Percentiles rank a stretch among this genome's conserved stretches.
Evolutionary conservation across 1,140 invertebrate genomes (phyloP).

Genomic region (Tetranychus urticae): DNA sequence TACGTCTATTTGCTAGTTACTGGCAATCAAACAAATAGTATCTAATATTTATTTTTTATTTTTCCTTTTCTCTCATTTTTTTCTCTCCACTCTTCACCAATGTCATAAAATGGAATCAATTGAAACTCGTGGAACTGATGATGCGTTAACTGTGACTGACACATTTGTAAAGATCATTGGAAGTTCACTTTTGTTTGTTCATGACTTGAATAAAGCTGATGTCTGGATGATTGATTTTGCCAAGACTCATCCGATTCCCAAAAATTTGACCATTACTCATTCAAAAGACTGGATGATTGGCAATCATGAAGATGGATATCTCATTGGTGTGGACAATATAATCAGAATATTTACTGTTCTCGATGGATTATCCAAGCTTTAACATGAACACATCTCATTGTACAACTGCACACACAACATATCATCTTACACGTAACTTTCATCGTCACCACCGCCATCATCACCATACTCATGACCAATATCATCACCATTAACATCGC

Average conservation of each 20-base stretch:
- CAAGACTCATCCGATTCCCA: conserved; percentile 63
- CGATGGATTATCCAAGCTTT: background rate
- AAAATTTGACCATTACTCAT: conserved; percentile 46
- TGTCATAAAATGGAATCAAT: too few species aligned
- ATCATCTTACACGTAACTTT: background rate
- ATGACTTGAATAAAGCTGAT: conserved; percentile 59
- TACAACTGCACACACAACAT: background rate
- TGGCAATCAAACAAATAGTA: background rate
- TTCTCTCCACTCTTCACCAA: background rate
- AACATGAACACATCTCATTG: background rate
- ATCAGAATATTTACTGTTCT: conserved; percentile 19
- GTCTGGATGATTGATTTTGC: conserved; percentile 98
- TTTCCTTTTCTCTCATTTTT: background rate
- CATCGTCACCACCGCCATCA: background rate
- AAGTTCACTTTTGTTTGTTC: conserved; percentile 81
- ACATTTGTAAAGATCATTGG: conserved; percentile 50
- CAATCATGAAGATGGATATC: conserved; percentile 89
- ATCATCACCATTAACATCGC: too few species aligned
- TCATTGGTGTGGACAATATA: conserved; percentile 67
- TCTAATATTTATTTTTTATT: background rate
- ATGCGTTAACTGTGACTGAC: background rate
- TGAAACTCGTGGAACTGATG: background rate
- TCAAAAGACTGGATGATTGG: conserved; percentile 67
- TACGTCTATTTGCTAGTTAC: too few species aligned
- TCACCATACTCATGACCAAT: background rate